A percentile compares a stretch with the other conserved stretches of the same genome.
Evolutionary conservation across 1,140 invertebrate genomes (phyloP).

Genomic region (Drosophila sulfurigaster): DNA sequence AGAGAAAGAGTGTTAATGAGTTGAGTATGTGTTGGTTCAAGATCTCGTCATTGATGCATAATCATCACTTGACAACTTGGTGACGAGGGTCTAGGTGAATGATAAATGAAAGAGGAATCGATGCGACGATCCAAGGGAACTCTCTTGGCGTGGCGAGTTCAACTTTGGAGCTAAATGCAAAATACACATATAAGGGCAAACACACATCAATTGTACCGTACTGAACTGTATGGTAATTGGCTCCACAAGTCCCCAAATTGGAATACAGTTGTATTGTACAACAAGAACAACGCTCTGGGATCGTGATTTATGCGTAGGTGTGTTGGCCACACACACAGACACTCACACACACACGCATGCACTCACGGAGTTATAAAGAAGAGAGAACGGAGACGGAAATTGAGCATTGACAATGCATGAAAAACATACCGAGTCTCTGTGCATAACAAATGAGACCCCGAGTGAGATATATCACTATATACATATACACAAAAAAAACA

Average conservation of each 20-base stretch:
- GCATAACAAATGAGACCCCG: conserved; percentile 57
- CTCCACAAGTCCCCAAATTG: conserved; percentile 57
- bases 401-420: conserved; percentile 65
- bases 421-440: conserved; percentile 43
- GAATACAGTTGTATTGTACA: conserved; percentile 53
- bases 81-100: conserved; percentile 30
- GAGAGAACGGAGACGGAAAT: conserved; percentile 50
- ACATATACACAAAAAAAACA: too few relatives aligned
- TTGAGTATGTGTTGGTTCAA: conserved; percentile 27
- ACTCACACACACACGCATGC: too few relatives aligned
- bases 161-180: conserved; percentile 2
- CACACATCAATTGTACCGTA: conserved; percentile 43
- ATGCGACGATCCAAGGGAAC: conserved; percentile 3
- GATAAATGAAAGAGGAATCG: conserved; percentile 19
- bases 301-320: conserved; percentile 67
- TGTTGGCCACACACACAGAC: background rate
- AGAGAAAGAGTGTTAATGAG: conserved; percentile 3
- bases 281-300: conserved; percentile 37
- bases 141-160: conserved; percentile 11
- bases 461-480: conserved; percentile 26
- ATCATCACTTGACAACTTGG: conserved; percentile 16
- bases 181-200: conserved; percentile 51
- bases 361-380: conserved; percentile 7
- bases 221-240: conserved; percentile 62
- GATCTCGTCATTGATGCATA: conserved; percentile 38